These are phyloP conservation scores for Lagopus muta DNA, from an alignment of 2,113 vertebrate genomes.

Conservation along the genomic window DNA sequence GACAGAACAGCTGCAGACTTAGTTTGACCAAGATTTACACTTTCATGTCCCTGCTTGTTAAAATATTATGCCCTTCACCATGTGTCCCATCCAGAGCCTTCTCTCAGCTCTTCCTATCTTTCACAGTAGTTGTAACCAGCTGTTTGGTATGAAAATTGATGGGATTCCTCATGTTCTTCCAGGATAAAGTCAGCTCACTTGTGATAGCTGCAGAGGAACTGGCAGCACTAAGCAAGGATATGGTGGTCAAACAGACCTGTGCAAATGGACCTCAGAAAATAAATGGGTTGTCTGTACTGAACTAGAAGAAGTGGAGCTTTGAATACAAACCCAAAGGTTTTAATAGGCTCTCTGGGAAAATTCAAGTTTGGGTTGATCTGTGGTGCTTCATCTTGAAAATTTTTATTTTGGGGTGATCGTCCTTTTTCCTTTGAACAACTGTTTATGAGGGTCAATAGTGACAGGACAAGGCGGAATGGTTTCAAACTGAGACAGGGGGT, in stretches of 20 bases:
- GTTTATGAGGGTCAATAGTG: too few relatives aligned
- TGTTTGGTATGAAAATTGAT: neutral
- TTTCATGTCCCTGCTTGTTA: neutral
- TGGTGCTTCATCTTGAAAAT: neutral
- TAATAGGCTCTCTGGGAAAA: neutral
- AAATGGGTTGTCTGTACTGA: neutral
- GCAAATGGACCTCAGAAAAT: neutral
- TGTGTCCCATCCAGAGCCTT: neutral
- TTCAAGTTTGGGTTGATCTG: neutral
- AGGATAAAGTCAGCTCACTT: neutral
- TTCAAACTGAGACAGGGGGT: too few relatives aligned
- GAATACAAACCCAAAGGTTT: neutral
- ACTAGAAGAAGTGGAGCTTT: neutral
- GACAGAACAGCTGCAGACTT: neutral
- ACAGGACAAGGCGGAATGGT: too few relatives aligned
- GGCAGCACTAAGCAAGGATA: neutral
- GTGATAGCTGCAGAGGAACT: neutral
- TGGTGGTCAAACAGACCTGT: neutral
- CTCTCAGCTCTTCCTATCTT: neutral
- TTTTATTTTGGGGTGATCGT: neutral
- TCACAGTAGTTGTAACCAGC: neutral
- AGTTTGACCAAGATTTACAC: neutral
- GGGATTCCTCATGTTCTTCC: neutral
- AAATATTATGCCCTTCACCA: neutral
- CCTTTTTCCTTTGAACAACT: accelerated